Percentiles rank a stretch among this genome's conserved stretches.
Conservation (phyloP, 2,888 invertebrate species). For the Ormyrus thymus region DNA sequence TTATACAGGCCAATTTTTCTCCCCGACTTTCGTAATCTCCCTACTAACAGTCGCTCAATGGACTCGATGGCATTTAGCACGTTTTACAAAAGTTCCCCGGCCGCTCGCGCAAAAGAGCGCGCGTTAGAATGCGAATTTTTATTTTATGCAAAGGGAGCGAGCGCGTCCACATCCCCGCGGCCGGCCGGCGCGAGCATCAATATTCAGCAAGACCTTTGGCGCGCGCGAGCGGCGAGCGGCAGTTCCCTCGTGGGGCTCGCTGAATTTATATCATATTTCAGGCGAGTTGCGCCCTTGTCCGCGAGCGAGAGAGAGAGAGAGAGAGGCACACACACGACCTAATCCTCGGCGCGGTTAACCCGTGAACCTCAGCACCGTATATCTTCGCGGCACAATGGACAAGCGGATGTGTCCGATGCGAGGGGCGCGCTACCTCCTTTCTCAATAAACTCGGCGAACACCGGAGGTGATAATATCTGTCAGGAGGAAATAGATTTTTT, state of each 20-base stretch:
- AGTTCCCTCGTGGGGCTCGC: constrained; percentile 2
- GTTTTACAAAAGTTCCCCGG: background rate
- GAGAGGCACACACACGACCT: constrained; percentile 4
- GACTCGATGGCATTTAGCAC: constrained; percentile 21
- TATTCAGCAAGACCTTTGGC: constrained; percentile 17
- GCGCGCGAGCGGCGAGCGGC: background rate
- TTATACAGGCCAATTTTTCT: constrained; percentile 7
- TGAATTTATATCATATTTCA: constrained; percentile 46
- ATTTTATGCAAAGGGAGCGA: constrained; percentile 29
- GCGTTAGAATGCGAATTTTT: constrained; percentile 26
- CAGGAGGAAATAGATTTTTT: constrained; percentile 42
- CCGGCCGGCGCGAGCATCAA: constrained; percentile 15
- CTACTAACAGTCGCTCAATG: constrained; percentile 6
- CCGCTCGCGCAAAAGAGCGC: background rate
- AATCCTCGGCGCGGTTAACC: constrained; percentile 70
- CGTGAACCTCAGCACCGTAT: constrained; percentile 71
- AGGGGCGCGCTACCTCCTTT: constrained; percentile 10
- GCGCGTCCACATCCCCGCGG: background rate
- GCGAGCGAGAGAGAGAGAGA: background rate
- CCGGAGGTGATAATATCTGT: constrained; percentile 50
- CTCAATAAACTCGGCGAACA: constrained; percentile 45
- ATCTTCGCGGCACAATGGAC: constrained; percentile 67
- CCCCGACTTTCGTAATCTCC: constrained; percentile 6
- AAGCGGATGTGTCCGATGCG: constrained; percentile 56
- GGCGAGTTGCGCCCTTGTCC: background rate